Conservation (phyloP, 2,113 vertebrate species). For the Myrmophylax atrothorax region DNA sequence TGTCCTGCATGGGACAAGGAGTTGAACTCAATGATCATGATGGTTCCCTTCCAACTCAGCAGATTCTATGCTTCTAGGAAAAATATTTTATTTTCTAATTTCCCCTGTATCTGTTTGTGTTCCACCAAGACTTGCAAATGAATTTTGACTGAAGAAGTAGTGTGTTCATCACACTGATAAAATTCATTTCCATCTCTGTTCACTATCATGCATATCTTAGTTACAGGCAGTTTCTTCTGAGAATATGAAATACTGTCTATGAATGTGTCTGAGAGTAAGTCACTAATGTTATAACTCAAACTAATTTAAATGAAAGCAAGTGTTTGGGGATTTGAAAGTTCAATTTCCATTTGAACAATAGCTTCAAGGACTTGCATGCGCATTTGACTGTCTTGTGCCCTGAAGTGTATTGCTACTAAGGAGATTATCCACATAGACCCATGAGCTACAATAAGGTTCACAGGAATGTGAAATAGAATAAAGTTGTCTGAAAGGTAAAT, state of each 20-base stretch:
- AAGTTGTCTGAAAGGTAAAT: not conserved
- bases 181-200: conserved; percentile 46
- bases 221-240: conserved; percentile 37
- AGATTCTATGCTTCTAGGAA: not conserved
- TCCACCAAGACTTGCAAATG: conserved; percentile 4
- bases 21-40: not conserved
- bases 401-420: not conserved
- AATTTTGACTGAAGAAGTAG: conserved; percentile 7
- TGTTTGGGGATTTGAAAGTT: conserved; percentile 32
- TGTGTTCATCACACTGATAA: conserved; percentile 27
- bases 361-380: not conserved
- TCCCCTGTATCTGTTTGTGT: not conserved
- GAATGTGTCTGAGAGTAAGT: conserved; percentile 7
- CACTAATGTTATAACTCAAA: conserved; percentile 1
- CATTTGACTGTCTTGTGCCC: not conserved
- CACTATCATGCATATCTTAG: not conserved
- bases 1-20: not conserved
- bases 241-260: conserved; percentile 17
- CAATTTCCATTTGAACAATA: conserved; percentile 45
- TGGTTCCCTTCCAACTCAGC: not conserved
- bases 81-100: conserved; percentile 9
- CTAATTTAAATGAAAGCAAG: conserved; percentile 43
- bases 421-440: not conserved
- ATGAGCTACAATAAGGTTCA: not conserved
- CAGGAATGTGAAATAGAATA: not conserved